Conservation (phyloP, 2,888 invertebrate genomes). For the Penaeus monodon region DNA sequence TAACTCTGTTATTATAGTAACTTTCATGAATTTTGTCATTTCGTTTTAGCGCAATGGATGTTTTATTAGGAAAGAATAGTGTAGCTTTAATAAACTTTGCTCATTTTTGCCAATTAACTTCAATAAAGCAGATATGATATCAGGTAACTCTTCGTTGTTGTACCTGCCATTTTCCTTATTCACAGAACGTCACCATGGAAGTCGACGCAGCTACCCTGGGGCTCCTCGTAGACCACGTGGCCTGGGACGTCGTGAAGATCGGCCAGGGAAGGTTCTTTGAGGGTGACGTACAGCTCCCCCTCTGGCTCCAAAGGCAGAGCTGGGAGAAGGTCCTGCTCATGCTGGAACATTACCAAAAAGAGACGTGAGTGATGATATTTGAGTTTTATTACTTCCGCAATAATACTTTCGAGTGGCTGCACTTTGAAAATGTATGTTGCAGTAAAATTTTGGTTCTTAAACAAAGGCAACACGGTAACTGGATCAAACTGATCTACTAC, state of each 20-base stretch:
- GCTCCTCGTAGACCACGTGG: conserved; percentile 14
- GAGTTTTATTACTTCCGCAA: not conserved
- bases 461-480: too few relatives aligned
- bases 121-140: not conserved
- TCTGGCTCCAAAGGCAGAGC: not conserved
- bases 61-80: too few relatives aligned
- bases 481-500: too few relatives aligned
- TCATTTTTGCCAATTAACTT: too few relatives aligned
- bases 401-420: too few relatives aligned
- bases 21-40: too few relatives aligned
- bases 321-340: conserved; percentile 4
- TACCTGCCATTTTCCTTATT: not conserved
- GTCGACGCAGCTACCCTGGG: conserved; percentile 29
- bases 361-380: not conserved
- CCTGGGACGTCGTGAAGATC: conserved; percentile 4
- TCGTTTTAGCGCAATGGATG: too few relatives aligned
- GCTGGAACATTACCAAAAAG: not conserved
- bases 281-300: conserved; percentile 4
- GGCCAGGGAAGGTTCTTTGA: conserved; percentile 10
- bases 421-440: too few relatives aligned
- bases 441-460: too few relatives aligned
- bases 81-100: too few relatives aligned
- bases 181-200: conserved; percentile 28
- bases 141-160: not conserved
- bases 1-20: not conserved